Conservation (phyloP, 2,888 invertebrate species). For the Noctua comes region DNA sequence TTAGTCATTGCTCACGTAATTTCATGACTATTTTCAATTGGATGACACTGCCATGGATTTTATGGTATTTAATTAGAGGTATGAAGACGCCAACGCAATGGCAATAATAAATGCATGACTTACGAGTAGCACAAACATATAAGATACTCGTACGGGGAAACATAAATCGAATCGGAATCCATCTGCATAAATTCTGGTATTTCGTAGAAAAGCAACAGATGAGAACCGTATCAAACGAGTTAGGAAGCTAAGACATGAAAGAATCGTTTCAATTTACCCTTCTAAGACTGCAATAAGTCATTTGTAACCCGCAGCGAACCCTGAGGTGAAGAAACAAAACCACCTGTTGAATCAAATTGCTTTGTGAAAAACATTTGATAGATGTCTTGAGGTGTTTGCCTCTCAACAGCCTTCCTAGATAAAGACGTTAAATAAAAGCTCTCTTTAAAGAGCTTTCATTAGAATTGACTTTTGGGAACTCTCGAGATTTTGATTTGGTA, state of each 20-base stretch:
- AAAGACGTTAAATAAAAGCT: slow-evolving; percentile 18
- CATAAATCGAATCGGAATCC: not conserved
- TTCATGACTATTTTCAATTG: slow-evolving; percentile 61
- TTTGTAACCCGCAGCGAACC: slow-evolving; percentile 53
- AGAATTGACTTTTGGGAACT: not conserved
- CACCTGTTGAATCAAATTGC: slow-evolving; percentile 69
- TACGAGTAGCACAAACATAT: not conserved
- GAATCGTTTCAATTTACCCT: slow-evolving; percentile 41
- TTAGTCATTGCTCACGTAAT: slow-evolving; percentile 67
- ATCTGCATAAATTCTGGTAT: slow-evolving; percentile 7
- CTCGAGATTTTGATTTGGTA: not conserved
- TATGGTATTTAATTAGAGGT: slow-evolving; percentile 46
- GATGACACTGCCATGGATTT: slow-evolving; percentile 55
- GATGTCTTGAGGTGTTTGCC: slow-evolving; percentile 32
- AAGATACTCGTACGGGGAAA: slow-evolving; percentile 10
- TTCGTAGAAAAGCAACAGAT: slow-evolving; percentile 25
- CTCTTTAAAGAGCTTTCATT: not conserved
- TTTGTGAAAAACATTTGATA: slow-evolving; percentile 49
- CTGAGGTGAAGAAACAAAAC: slow-evolving; percentile 58
- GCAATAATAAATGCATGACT: slow-evolving; percentile 27
- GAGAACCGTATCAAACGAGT: slow-evolving; percentile 13
- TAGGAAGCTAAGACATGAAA: slow-evolving; percentile 25
- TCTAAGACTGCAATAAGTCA: slow-evolving; percentile 51
- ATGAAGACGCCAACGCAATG: slow-evolving; percentile 27
- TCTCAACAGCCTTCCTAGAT: slow-evolving; percentile 20